phyloP scores from a whole-genome alignment of 2,888 invertebrate species.

The Octonoba sinensis region DNA sequence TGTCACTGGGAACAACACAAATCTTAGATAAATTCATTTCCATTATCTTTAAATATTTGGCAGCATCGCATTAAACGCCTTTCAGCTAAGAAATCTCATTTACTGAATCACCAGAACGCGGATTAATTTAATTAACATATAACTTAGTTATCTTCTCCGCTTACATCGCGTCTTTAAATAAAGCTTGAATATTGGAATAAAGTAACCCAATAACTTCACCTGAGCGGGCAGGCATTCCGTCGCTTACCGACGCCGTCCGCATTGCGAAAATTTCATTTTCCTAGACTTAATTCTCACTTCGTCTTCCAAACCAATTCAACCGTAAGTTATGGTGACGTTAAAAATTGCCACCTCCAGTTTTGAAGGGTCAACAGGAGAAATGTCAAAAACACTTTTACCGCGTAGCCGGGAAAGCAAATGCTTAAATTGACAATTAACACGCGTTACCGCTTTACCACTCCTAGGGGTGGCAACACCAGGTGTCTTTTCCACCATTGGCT shows the following conservation, averaged over 20 bases:
- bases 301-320: slow-evolving; percentile 11
- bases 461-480: slow-evolving; percentile 41
- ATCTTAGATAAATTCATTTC: too few relatives aligned
- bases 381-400: slow-evolving; percentile 34
- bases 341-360: slow-evolving; percentile 29
- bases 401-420: slow-evolving; percentile 4
- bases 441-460: slow-evolving; percentile 53
- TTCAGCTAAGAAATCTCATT: too few relatives aligned
- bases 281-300: slow-evolving; percentile 14
- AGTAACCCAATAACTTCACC: not conserved
- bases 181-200: not conserved
- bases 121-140: too few relatives aligned
- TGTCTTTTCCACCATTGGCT: slow-evolving; percentile 30
- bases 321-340: slow-evolving; percentile 26
- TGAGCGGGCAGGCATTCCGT: not conserved
- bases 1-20: too few relatives aligned
- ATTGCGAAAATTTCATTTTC: slow-evolving; percentile 36
- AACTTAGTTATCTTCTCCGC: too few relatives aligned
- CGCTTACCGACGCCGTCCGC: not conserved
- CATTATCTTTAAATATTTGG: too few relatives aligned
- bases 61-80: too few relatives aligned
- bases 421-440: slow-evolving; percentile 58
- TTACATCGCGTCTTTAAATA: too few relatives aligned
- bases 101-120: too few relatives aligned
- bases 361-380: slow-evolving; percentile 24